These are phyloP conservation scores for Cossypha dichroa DNA, from an alignment of 2,797 vertebrate genomes.

Conservation along the genomic window DNA sequence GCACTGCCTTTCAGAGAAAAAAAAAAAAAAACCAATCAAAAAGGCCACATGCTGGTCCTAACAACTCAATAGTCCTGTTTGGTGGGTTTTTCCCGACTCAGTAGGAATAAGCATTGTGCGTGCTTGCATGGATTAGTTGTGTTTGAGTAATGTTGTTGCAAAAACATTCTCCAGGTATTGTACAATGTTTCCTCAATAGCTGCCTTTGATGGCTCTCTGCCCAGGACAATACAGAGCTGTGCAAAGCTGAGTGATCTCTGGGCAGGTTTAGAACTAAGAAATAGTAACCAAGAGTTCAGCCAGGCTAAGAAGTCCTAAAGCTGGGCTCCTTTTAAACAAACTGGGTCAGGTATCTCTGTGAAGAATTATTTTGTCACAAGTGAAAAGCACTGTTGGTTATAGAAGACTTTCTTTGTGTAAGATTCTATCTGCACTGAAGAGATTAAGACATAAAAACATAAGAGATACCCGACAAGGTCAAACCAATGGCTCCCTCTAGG, in stretches of 20 bases:
- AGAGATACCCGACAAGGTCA: background rate
- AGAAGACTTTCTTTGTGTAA: background rate
- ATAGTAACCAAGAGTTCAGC: background rate
- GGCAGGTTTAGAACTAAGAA: background rate
- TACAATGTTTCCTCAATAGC: background rate
- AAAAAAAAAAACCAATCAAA: background rate
- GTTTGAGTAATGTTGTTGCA: background rate
- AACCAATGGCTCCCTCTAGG: background rate
- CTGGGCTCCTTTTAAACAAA: conserved; percentile 1
- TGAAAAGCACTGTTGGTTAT: conserved; percentile 9
- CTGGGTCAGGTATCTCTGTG: background rate
- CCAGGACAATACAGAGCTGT: background rate
- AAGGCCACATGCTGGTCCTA: background rate
- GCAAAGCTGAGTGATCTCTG: background rate
- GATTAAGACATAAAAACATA: background rate
- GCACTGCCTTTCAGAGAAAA: background rate
- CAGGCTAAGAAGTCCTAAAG: background rate
- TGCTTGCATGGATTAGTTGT: background rate
- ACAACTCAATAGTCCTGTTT: background rate
- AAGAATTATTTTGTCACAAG: background rate
- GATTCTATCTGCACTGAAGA: background rate
- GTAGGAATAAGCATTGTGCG: background rate
- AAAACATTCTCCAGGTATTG: background rate
- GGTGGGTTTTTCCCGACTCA: background rate
- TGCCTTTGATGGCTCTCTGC: background rate